Evolutionary conservation across 2,888 invertebrate genomes (phyloP), one percentile per base, ranked within the genome.

Genomic region (Hemithea aestivaria): DNA sequence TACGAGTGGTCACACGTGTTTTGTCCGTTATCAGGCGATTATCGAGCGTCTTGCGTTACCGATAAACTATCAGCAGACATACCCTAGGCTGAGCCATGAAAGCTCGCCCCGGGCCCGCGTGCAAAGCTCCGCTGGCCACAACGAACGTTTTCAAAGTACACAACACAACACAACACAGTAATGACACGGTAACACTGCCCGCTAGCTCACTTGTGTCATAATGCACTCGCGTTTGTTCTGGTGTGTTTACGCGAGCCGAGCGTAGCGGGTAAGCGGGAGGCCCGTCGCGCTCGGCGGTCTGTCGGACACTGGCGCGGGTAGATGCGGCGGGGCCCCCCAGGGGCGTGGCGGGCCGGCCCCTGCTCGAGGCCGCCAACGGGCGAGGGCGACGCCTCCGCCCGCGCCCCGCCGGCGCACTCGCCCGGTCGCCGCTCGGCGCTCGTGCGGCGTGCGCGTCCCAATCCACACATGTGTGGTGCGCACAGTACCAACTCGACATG

Each of bases 31-130:
- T 16, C 16, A 16, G 3, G 16, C 3, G 2, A 4, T 16, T 16
- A 16, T 16, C 16, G 16, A 16, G 16, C 16, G 16, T 16, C 16
- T 16, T 16, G 16, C 2, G 16, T 16, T 16, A 16, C 16, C 5
- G 16, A 16, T 58, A 58, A 50, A 58, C 57, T 54, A 60, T 58
- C 56, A 46, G 51, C 54, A 57, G 16, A 90, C 93, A 89, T 92
- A 94, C 94, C 93, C 94, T 92, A 91, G 94, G 93, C 92, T 94
- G 94, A 91, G 94, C 94, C 94, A 94, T 94, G 91, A 90, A 92
- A 90, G 91, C 91, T 90, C 91, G 91, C 90, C 91, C 91, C 90
- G 91, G 91, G 88, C 80, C 85, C 78, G 87, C 84, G 84, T 83
- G 84, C 77, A 84, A 73, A 73, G 87, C 82, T 80, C 85, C 87